Evolutionary conservation across 2,888 invertebrate species (phyloP).

Genomic region (Polietes domitor): DNA sequence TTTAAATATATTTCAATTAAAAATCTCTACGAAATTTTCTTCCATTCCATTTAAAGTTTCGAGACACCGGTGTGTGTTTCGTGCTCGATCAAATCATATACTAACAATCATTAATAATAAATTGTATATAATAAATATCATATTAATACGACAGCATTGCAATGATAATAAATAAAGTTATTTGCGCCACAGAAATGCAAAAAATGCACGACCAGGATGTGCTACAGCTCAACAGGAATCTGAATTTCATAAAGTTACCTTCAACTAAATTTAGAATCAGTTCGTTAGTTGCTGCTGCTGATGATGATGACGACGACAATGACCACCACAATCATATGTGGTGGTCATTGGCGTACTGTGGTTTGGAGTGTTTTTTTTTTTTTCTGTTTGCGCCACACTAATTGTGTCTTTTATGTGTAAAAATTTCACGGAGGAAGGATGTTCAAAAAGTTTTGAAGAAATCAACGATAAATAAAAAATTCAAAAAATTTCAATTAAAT

Average conservation of each 20-base stretch:
- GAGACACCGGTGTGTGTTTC: neutral
- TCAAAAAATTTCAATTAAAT: neutral
- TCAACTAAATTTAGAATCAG: slow-evolving; percentile 23
- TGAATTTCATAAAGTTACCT: neutral
- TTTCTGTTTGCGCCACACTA: neutral
- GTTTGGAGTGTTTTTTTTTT: neutral
- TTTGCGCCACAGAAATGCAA: neutral
- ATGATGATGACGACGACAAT: neutral
- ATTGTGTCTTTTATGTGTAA: neutral
- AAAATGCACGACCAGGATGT: slow-evolving; percentile 9
- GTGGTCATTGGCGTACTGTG: neutral
- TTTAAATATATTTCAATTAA: too few relatives aligned
- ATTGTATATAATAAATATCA: neutral
- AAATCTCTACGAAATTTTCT: too few relatives aligned
- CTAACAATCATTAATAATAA: neutral
- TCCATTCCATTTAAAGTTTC: neutral
- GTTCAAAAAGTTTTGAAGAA: neutral
- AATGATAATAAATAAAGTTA: neutral
- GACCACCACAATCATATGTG: neutral
- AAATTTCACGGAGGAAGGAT: neutral
- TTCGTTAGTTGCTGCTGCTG: neutral
- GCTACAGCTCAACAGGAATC: neutral
- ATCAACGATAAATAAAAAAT: neutral
- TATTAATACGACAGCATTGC: neutral
- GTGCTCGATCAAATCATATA: neutral